Base-by-base conservation (phyloP, 1,140 invertebrate species). In the Diabrotica undecimpunctata region DNA sequence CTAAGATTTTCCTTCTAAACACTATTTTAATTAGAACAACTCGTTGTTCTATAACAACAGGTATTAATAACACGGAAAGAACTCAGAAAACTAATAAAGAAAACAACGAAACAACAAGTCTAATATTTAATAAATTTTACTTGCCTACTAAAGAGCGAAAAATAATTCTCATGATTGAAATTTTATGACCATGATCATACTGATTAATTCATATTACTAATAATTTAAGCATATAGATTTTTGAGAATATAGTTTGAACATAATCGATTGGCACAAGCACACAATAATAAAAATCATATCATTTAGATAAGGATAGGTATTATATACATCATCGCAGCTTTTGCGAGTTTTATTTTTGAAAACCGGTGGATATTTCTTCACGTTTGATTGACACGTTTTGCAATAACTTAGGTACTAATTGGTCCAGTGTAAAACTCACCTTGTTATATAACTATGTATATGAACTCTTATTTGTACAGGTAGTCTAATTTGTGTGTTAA, bases 401-500 rank as follows among this genome's bases (percentile, higher is more conserved):
- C 67, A 74, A 70, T 71, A 69, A 70, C 67, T 69, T 74, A 77
- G 75, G 65, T 74, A 73, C 71, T 74, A 74, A 73, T 70, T 69
- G 71, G 74, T 76, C 73, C 75, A 74, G 74, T 76, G 73, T 77
- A 77, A 78, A 77, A 77, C 76, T 77, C 75, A 78, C 76, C 74
- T 76, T 77, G 74, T 76, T 71, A 74, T 74, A 75, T 69, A 74
- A 70, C 68, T 71, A 75, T 76, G 75, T 76, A 75, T 75, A 75
- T 75, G 73, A 74, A 74, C 66, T 70, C 72, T 77, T 65, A 78
- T 77, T 76, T 78, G 77, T 78, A 78, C 77, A 78, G 77, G 77
- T 78, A 78, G 77, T 72, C 68, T 78, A 76, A 78, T 72, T 76
- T 78, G 75, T 78, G 77, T 78, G 76, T 77, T 77, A 70, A 78